phyloP scores from a whole-genome alignment of 2,888 invertebrate genomes.

The Bhutanitis thaidina region DNA sequence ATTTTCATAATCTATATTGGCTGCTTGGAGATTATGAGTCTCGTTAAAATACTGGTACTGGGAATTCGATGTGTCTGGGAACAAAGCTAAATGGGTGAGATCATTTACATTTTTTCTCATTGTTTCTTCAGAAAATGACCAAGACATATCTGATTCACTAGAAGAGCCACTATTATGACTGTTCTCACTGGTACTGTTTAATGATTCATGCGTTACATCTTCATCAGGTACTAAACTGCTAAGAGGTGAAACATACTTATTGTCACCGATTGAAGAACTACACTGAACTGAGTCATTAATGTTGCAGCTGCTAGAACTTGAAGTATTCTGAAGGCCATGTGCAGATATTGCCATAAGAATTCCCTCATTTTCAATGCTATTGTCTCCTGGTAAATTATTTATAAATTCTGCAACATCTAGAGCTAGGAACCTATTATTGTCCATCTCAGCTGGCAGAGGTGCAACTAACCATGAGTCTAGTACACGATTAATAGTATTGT shows the following conservation, averaged over 20 bases:
- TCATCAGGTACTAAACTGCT: slow-evolving; percentile 44
- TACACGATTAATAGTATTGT: slow-evolving; percentile 85
- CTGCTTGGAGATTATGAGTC: slow-evolving; percentile 34
- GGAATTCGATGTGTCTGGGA: slow-evolving; percentile 37
- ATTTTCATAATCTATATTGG: slow-evolving; percentile 36
- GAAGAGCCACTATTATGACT: slow-evolving; percentile 31
- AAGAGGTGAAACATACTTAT: slow-evolving; percentile 36
- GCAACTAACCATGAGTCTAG: slow-evolving; percentile 80
- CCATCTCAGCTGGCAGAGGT: slow-evolving; percentile 59
- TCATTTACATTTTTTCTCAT: slow-evolving; percentile 33
- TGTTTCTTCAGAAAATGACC: slow-evolving; percentile 39
- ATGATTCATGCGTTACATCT: slow-evolving; percentile 26
- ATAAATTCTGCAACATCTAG: slow-evolving; percentile 76
- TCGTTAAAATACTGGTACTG: slow-evolving; percentile 44
- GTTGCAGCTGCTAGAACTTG: slow-evolving; percentile 34
- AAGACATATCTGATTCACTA: slow-evolving; percentile 41
- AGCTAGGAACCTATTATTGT: slow-evolving; percentile 50
- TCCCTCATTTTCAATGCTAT: slow-evolving; percentile 84
- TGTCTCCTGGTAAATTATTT: slow-evolving; percentile 75
- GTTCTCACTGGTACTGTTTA: slow-evolving; percentile 26
- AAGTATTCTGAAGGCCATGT: slow-evolving; percentile 81
- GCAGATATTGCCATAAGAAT: slow-evolving; percentile 87
- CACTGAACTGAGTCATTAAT: not conserved
- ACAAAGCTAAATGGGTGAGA: slow-evolving; percentile 36
- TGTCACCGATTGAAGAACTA: slow-evolving; percentile 21